phyloP scores from a whole-genome alignment of 2,888 invertebrate species.

The Meteorus colon region DNA sequence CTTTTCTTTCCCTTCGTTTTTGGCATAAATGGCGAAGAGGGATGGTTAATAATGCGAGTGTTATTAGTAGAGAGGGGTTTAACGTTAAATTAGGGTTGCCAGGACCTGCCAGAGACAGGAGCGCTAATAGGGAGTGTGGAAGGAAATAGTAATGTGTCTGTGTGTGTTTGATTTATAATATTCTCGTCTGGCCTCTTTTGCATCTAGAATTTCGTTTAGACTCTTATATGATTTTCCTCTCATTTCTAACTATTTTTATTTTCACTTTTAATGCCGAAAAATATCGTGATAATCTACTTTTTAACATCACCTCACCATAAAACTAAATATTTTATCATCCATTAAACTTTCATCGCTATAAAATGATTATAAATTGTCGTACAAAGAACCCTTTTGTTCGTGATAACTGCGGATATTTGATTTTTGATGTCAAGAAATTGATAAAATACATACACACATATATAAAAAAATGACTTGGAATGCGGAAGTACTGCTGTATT shows the following conservation, averaged over 20 bases:
- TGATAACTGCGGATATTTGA: not conserved
- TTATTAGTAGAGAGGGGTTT: slow-evolving; percentile 66
- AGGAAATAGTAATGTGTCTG: slow-evolving; percentile 55
- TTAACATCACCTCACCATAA: not conserved
- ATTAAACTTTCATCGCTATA: not conserved
- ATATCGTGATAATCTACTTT: not conserved
- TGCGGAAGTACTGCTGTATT: not conserved
- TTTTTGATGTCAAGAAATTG: not conserved
- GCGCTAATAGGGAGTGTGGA: slow-evolving; percentile 61
- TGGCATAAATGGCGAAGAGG: slow-evolving; percentile 23
- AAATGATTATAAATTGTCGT: not conserved
- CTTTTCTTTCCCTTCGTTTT: not conserved
- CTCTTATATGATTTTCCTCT: slow-evolving; percentile 40
- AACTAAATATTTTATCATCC: not conserved
- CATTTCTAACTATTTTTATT: not conserved
- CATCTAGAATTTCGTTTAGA: slow-evolving; percentile 2
- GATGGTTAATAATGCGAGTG: slow-evolving; percentile 60
- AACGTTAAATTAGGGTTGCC: slow-evolving; percentile 67
- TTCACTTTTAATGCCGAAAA: slow-evolving; percentile 27
- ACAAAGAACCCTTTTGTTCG: not conserved
- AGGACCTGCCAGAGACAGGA: slow-evolving; percentile 65
- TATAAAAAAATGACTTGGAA: not conserved
- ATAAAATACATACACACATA: not conserved
- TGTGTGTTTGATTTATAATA: slow-evolving; percentile 69
- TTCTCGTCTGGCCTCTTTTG: slow-evolving; percentile 50